Evolutionary conservation across 1,140 invertebrate genomes (phyloP).

Genomic region (Gryllus bimaculatus): DNA sequence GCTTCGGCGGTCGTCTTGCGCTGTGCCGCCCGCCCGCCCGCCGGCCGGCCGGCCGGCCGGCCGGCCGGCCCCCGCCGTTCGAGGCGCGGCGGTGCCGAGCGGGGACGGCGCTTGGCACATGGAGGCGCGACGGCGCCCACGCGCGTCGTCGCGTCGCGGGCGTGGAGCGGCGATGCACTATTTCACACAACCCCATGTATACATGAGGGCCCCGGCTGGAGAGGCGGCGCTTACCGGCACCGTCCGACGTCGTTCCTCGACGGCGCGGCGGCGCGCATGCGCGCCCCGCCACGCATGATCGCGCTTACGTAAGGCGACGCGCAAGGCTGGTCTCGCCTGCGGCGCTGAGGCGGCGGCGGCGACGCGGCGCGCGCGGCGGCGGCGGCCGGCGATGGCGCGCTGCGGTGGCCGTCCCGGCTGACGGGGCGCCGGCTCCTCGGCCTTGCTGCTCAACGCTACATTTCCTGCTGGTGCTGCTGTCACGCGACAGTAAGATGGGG

Average conservation of each 20-base stretch:
- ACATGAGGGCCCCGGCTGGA: too few species aligned
- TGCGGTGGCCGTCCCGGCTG: conserved; percentile 32
- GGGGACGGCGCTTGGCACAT: too few species aligned
- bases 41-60: too few species aligned
- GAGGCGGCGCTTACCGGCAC: too few species aligned
- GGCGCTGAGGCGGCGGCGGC: background rate
- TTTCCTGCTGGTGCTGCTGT: conserved; percentile 31
- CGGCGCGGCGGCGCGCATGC: background rate
- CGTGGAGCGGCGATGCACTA: too few species aligned
- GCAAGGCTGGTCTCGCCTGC: background rate
- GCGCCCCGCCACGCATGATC: background rate
- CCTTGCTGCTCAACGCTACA: conserved; percentile 32
- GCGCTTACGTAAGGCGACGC: background rate
- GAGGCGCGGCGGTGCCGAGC: too few species aligned
- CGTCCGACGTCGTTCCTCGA: background rate
- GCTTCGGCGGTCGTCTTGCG: too few species aligned
- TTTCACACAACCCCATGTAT: too few species aligned
- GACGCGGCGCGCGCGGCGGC: background rate
- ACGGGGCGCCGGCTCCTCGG: conserved; percentile 28
- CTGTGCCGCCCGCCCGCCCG: too few species aligned
- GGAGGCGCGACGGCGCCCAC: too few species aligned
- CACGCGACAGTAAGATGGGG: conserved; percentile 29
- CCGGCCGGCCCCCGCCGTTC: too few species aligned
- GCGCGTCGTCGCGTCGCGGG: too few species aligned
- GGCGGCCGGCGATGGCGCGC: conserved; percentile 26